These are phyloP conservation scores for Tipula vernalis DNA, from an alignment of 2,888 invertebrate species.

Conservation along the genomic window DNA sequence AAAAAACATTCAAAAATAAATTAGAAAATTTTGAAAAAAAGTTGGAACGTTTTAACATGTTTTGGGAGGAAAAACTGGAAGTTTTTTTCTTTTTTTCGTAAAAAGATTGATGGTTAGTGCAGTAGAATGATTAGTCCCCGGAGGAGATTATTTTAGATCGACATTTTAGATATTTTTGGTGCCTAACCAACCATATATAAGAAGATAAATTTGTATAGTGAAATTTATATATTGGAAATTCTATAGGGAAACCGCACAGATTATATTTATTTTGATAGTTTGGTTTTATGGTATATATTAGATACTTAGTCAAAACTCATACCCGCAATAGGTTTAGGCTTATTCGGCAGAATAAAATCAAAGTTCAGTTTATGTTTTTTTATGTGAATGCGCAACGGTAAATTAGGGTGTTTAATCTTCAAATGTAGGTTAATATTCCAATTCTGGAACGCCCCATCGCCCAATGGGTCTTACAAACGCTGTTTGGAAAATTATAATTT, in stretches of 20 bases:
- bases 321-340: too few species aligned
- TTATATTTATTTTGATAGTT: not conserved
- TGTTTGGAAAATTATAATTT: too few species aligned
- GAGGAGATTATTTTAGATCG: not conserved
- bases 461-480: too few species aligned
- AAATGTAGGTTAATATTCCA: too few species aligned
- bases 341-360: too few species aligned
- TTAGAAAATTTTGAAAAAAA: not conserved
- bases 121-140: not conserved
- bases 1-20: not conserved
- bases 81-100: not conserved
- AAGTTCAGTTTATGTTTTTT: too few species aligned
- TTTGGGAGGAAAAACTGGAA: not conserved
- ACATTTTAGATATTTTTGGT: not conserved
- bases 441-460: too few species aligned
- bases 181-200: not conserved
- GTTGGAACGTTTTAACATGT: not conserved
- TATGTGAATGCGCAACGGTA: too few species aligned
- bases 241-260: not conserved
- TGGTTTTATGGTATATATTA: too few species aligned
- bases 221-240: not conserved
- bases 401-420: too few species aligned
- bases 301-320: too few species aligned
- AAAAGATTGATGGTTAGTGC: not conserved
- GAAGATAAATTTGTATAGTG: not conserved